These are phyloP conservation scores for Oxyura jamaicensis DNA, from an alignment of 2,113 vertebrate genomes.

Conservation along the genomic window DNA sequence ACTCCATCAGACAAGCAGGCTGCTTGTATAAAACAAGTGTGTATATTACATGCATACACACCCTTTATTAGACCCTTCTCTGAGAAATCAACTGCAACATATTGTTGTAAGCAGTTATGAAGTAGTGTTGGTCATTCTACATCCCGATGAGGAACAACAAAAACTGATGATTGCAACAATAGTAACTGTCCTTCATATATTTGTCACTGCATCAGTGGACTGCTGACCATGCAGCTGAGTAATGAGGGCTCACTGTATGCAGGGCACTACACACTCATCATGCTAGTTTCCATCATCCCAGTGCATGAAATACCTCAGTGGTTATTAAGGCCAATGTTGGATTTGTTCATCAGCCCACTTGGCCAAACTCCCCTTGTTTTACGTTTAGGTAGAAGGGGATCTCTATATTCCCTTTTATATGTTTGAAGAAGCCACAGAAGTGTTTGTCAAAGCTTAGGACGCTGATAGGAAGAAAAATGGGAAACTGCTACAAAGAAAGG, in stretches of 20 bases:
- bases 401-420: neutral
- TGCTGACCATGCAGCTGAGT: neutral
- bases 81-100: neutral
- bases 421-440: neutral
- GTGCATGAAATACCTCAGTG: rapidly evolving
- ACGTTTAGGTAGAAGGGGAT: rapidly evolving
- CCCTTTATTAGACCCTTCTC: neutral
- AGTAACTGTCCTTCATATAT: neutral
- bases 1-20: neutral
- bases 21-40: neutral
- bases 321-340: rapidly evolving
- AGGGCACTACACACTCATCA: neutral
- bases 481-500: neutral
- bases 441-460: neutral
- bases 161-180: neutral
- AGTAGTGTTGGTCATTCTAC: neutral
- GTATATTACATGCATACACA: neutral
- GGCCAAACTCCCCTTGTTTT: neutral
- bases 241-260: neutral
- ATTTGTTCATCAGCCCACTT: neutral
- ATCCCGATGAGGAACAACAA: neutral
- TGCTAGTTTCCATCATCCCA: neutral
- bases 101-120: neutral
- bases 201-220: neutral
- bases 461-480: neutral